Evolutionary conservation across 2,113 vertebrate species (phyloP), one percentile per base, ranked within the genome.

Genomic region (Menidia beryllina): DNA sequence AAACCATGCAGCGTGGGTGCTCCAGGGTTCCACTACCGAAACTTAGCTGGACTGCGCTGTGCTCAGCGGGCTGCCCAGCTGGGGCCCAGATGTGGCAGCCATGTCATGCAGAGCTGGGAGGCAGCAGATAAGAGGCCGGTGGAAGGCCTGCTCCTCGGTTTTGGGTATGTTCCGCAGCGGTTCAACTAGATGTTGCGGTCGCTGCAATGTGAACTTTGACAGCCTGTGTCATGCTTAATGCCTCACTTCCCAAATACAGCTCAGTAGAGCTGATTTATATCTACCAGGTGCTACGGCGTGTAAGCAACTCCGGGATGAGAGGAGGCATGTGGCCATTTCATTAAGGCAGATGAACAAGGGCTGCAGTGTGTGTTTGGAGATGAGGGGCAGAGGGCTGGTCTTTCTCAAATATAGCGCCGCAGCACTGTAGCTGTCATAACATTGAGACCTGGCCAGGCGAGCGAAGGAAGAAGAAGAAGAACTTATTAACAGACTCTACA

Each of bases 161-260:
- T 82, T 1, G 75, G 85, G 82, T 87, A 82, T 89, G 90, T 87
- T 88, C 76, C 50, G 75, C 86, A 71, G 89, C 66, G 77, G 90
- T 91, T 93, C 90, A 85, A 79, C 85, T 88, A 86, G 87, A 92
- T 92, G 91, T 92, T 92, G 93, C 81, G 91, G 92, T 93, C 53
- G 81, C 88, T 75, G 79, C 83, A 64, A 92, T 88, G 75, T 90
- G 89, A 93, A 94, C 91, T 93, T 89, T 93, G 93, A 91, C 93
- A 91, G 90, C 63, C 83, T 72, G 56, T 92, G 93, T 93, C 93
- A 92, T 88, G 88, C 90, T 92, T 93, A 93, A 93, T 93, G 92
- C 92, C 91, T 94, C 88, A 92, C 93, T 94, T 93, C 92, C 92
- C 92, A 91, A 92, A 92, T 89, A 89, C 89, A 90, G 93, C 89